These are phyloP conservation scores for Eurytoma adleriae DNA, from an alignment of 2,888 invertebrate species.

Conservation along the genomic window DNA sequence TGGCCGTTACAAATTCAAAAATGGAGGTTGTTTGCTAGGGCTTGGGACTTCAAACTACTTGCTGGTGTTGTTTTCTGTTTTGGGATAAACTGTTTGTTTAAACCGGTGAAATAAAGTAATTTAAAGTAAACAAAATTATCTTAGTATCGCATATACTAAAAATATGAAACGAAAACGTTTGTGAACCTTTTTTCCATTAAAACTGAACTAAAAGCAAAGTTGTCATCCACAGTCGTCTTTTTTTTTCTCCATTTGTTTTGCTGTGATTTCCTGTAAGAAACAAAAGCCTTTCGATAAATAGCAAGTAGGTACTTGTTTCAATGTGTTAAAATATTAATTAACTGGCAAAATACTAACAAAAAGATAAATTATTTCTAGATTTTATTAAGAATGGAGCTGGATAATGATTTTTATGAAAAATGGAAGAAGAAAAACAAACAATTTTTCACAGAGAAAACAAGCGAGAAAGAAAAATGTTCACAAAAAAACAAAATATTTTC, in stretches of 20 bases:
- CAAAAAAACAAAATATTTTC: constrained; percentile 43
- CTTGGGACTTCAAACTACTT: background rate
- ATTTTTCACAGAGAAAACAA: constrained; percentile 24
- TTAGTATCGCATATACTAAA: background rate
- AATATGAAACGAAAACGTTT: constrained; percentile 1
- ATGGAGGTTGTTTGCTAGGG: constrained; percentile 25
- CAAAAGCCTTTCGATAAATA: too few species aligned
- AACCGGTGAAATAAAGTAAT: background rate
- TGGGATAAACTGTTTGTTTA: background rate
- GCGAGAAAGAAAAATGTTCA: constrained; percentile 5
- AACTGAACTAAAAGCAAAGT: background rate
- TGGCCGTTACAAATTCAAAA: constrained; percentile 39
- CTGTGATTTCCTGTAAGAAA: background rate
- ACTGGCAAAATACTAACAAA: background rate
- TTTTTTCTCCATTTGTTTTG: background rate
- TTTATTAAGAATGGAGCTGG: constrained; percentile 39
- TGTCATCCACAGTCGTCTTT: background rate
- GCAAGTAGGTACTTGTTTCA: background rate
- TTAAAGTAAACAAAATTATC: background rate
- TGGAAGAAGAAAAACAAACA: constrained; percentile 34
- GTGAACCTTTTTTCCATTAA: background rate
- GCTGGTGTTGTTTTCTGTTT: background rate
- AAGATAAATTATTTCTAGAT: background rate
- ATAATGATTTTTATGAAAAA: constrained; percentile 38
- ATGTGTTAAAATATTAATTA: background rate